Conservation (phyloP, 2,113 vertebrate genomes). For the Lonchura striata region DNA sequence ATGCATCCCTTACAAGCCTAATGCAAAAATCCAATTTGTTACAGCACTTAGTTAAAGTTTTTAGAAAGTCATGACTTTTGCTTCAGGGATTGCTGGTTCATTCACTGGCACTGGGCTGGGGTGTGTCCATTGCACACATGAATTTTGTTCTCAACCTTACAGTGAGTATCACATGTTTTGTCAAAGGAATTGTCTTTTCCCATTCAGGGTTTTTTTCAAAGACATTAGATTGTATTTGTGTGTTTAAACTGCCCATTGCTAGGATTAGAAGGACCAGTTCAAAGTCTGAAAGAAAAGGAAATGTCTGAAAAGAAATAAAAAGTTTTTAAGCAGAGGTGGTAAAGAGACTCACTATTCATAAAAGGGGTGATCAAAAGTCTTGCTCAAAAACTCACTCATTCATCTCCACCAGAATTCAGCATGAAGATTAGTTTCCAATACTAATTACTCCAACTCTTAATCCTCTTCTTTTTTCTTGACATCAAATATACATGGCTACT, state of each 20-base stretch:
- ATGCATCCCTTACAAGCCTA: not conserved
- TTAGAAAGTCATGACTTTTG: not conserved
- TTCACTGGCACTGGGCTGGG: not conserved
- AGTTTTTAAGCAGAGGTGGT: not conserved
- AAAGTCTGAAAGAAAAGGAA: not conserved
- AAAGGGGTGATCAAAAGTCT: conserved; percentile 5
- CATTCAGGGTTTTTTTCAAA: not conserved
- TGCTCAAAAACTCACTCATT: not conserved
- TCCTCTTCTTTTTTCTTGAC: conserved; percentile 1
- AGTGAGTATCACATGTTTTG: not conserved
- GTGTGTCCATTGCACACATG: not conserved
- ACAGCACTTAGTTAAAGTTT: not conserved
- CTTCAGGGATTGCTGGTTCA: not conserved
- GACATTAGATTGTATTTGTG: not conserved
- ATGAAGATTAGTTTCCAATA: conserved; percentile 29
- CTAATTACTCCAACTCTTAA: conserved; percentile 29
- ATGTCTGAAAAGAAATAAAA: not conserved
- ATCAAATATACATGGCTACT: not conserved
- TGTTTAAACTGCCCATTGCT: not conserved
- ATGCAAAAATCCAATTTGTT: not conserved
- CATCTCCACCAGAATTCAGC: conserved; percentile 13
- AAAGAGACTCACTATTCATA: not conserved
- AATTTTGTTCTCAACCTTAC: not conserved
- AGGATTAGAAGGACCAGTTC: not conserved
- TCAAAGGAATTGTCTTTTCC: not conserved